Conservation (phyloP, 1,140 invertebrate genomes). For the Telenomus remus region DNA sequence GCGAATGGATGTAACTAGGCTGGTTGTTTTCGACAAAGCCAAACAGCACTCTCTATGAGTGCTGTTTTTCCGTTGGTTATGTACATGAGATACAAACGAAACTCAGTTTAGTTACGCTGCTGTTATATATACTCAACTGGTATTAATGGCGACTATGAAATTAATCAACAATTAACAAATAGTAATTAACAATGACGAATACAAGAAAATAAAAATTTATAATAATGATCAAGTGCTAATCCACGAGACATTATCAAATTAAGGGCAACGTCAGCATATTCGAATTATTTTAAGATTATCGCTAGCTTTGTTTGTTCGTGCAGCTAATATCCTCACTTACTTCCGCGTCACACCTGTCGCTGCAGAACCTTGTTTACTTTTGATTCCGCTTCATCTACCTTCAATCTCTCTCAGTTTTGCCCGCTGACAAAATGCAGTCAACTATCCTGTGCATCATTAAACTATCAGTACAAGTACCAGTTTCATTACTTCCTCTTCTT, state of each 20-base stretch:
- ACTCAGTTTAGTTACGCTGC: too few species aligned
- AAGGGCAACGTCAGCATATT: constrained; percentile 52
- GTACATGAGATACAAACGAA: too few species aligned
- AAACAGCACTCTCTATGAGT: too few species aligned
- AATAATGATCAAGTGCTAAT: too few species aligned
- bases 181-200: too few species aligned
- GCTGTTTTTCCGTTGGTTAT: too few species aligned
- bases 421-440: constrained; percentile 73
- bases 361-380: constrained; percentile 69
- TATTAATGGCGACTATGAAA: too few species aligned
- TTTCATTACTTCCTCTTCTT: neutral
- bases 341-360: constrained; percentile 68
- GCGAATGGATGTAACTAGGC: too few species aligned
- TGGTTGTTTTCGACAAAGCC: too few species aligned
- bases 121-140: too few species aligned
- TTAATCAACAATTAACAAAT: too few species aligned
- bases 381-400: constrained; percentile 72
- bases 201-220: too few species aligned
- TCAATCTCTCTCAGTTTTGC: constrained; percentile 72
- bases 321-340: constrained; percentile 72
- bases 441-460: constrained; percentile 72
- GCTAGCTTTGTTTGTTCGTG: constrained; percentile 71
- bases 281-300: constrained; percentile 69
- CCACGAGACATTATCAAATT: neutral
- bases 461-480: constrained; percentile 62